Evolutionary conservation across 2,113 vertebrate species (phyloP), one percentile per base, ranked within the genome.

Genomic region (Hippolais icterina): DNA sequence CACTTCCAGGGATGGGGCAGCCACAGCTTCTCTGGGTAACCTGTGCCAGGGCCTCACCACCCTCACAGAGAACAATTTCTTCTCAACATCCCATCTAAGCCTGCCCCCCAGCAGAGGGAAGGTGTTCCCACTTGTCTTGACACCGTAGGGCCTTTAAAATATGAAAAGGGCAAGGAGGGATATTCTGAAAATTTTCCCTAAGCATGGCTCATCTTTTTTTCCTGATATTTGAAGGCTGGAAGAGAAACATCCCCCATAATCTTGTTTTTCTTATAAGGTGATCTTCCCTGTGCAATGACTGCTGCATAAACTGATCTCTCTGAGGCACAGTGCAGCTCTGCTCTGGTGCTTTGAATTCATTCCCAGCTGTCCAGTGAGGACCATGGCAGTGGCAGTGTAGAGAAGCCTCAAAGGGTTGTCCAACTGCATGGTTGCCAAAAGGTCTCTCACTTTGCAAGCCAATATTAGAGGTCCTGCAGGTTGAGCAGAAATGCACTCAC

Each of bases 1-100:
- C 46, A 28, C 0, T 33, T 1, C 18, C 72, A 77, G 33, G 33
- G 37, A 68, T 44, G 44, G 25, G 21, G 9, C 44, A 68, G 21
- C 14, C 63, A 44, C 83, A 46, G 37, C 46, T 77, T 0, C 33
- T 77, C 27, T 69, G 72, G 37, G 22, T 6, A 52, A 0, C 11
- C 31, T 57, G 16, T 50, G 60, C 31, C 54, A 61, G 39, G 18
- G 28, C 46, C 46, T 50, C 1, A 0, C 1, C 33, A 6, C 12
- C 19, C 18, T 29, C 49, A 47, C 20, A 63, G 16, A 33, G 24
- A 25, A 3, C 0, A 35, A 39, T 63, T 63, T 8, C 11, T 56
- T 41, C 29, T 23, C 25, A 29, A 2, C 2, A 54, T 49, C 21
- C 21, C 20, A 35, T 14, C 24, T 29, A 39, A 17, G 8, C 15